Evolutionary conservation across 2,888 invertebrate species (phyloP).

Genomic region (Phania funesta): DNA sequence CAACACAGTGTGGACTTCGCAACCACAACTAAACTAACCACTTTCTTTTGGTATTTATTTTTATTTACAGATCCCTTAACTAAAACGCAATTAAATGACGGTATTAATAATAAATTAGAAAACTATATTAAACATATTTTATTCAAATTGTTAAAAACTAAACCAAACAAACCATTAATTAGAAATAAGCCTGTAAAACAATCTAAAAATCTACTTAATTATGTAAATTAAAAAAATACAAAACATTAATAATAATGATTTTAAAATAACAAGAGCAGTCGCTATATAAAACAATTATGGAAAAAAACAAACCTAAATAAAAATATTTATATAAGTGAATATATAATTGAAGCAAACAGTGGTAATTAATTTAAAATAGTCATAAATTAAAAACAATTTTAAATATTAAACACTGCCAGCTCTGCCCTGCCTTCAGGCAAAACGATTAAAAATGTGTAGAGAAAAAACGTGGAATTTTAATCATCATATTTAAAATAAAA

Average conservation of each 20-base stretch:
- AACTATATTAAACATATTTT: not conserved
- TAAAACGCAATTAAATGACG: slow-evolving; percentile 1
- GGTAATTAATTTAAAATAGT: slow-evolving; percentile 36
- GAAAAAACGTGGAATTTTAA: not conserved
- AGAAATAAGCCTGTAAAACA: not conserved
- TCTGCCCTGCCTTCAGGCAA: not conserved
- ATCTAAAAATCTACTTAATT: slow-evolving; percentile 1
- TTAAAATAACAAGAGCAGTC: not conserved
- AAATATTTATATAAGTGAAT: not conserved
- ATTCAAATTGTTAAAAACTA: not conserved
- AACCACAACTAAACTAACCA: not conserved
- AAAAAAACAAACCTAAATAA: not conserved
- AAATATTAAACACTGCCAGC: slow-evolving; percentile 37
- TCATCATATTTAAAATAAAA: not conserved
- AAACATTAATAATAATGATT: slow-evolving; percentile 1
- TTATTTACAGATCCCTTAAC: slow-evolving; percentile 31
- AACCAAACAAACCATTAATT: not conserved
- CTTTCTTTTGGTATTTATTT: not conserved
- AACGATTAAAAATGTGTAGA: not conserved
- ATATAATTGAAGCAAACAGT: not conserved
- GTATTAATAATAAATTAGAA: slow-evolving; percentile 17
- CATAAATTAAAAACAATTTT: not conserved
- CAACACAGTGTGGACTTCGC: too few relatives aligned
- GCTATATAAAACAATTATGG: not conserved
- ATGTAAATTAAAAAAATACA: slow-evolving; percentile 11